Percentiles rank a stretch among this genome's conserved stretches.
phyloP scores from a whole-genome alignment of 2,888 invertebrate species.

The Drosophila yooni region DNA sequence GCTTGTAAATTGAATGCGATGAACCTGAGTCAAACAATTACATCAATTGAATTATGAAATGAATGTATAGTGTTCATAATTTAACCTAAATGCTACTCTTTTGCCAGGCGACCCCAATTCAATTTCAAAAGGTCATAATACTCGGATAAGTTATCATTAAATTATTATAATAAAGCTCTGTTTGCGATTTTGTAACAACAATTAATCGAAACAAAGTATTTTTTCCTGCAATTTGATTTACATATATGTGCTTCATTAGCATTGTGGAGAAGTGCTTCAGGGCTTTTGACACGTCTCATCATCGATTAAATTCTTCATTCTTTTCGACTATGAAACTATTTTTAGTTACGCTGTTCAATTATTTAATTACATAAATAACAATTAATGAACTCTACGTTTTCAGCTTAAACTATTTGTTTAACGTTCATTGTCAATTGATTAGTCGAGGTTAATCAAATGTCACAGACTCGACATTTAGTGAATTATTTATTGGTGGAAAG shows the following conservation, averaged over 20 bases:
- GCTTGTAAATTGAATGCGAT: conserved; percentile 17
- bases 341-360: not conserved
- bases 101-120: not conserved
- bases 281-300: not conserved
- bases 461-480: not conserved
- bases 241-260: not conserved
- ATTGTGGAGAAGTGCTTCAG: not conserved
- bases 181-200: not conserved
- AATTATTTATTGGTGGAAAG: not conserved
- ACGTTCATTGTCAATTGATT: not conserved
- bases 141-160: conserved; percentile 1
- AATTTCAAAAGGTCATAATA: not conserved
- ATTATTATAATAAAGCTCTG: not conserved
- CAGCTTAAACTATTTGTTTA: not conserved
- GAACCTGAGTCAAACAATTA: conserved; percentile 1
- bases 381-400: not conserved
- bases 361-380: not conserved
- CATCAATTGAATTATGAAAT: not conserved
- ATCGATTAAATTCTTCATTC: not conserved
- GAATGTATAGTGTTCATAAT: not conserved
- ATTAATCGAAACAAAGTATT: not conserved
- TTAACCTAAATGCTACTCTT: not conserved
- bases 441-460: not conserved
- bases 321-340: not conserved
- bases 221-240: not conserved